phyloP scores from a whole-genome alignment of 2,797 vertebrate genomes.

The Myotis vivesi region DNA sequence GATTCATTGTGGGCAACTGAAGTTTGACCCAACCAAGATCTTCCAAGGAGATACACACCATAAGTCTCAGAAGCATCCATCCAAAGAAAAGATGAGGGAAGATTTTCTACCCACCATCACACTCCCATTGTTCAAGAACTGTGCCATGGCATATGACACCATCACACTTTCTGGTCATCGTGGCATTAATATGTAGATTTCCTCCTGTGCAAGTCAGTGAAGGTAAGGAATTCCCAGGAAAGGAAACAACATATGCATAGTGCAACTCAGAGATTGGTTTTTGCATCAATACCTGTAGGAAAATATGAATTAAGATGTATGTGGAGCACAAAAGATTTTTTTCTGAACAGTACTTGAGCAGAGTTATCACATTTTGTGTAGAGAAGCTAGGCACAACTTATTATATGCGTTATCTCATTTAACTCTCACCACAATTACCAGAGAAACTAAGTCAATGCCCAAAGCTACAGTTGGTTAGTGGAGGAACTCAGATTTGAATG shows the following conservation, averaged over 20 bases:
- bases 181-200: neutral
- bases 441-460: neutral
- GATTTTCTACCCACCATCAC: neutral
- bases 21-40: neutral
- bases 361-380: neutral
- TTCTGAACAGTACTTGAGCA: neutral
- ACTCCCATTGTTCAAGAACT: neutral
- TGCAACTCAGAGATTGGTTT: neutral
- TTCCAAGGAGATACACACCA: neutral
- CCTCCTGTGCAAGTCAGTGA: neutral
- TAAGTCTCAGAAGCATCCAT: neutral
- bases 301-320: neutral
- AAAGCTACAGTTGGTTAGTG: neutral
- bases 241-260: neutral
- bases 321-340: neutral
- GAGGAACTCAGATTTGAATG: neutral
- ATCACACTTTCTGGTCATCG: neutral
- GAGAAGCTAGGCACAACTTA: neutral
- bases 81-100: neutral
- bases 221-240: neutral
- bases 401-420: neutral
- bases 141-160: accelerated
- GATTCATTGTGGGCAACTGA: neutral
- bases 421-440: neutral
- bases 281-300: neutral